phyloP scores from a whole-genome alignment of 35 echinoderm and acorn worm species.

The Anneissia japonica region DNA sequence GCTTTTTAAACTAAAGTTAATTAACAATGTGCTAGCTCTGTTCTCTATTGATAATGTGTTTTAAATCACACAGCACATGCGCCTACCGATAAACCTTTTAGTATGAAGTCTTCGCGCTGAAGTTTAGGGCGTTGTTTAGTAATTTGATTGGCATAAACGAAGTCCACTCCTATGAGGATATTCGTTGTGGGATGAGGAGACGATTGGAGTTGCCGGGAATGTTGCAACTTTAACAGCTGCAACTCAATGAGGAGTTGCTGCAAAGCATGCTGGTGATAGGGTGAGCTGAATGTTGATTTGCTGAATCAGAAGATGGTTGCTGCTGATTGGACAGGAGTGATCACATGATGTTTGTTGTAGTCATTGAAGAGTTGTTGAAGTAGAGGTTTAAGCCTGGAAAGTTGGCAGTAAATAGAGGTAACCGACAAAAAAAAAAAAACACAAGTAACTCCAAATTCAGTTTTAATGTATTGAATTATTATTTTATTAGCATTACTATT shows the following conservation, averaged over 20 bases:
- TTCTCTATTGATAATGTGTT: neutral
- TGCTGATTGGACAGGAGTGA: constrained; percentile 15
- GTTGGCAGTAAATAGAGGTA: constrained; percentile 11
- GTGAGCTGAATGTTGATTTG: neutral
- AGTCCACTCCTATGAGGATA: neutral
- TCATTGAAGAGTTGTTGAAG: constrained; percentile 13
- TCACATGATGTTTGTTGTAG: constrained; percentile 28
- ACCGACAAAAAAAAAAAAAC: constrained; percentile 4
- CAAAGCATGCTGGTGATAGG: constrained; percentile 24
- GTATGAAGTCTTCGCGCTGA: neutral
- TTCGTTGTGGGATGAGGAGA: neutral
- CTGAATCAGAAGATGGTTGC: constrained; percentile 1
- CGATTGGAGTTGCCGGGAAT: neutral
- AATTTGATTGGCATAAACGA: neutral
- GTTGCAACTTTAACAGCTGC: neutral
- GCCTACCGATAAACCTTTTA: neutral
- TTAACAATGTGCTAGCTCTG: no score
- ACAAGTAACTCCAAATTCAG: neutral
- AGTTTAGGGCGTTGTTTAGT: neutral
- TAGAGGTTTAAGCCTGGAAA: neutral
- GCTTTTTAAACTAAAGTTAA: no score
- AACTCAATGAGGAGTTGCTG: constrained; percentile 3
- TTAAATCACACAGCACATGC: neutral
- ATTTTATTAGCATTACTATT: no score
- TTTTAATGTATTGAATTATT: no score